Conservation (phyloP, 2,888 invertebrate genomes). For the Trimorus sp. region DNA sequence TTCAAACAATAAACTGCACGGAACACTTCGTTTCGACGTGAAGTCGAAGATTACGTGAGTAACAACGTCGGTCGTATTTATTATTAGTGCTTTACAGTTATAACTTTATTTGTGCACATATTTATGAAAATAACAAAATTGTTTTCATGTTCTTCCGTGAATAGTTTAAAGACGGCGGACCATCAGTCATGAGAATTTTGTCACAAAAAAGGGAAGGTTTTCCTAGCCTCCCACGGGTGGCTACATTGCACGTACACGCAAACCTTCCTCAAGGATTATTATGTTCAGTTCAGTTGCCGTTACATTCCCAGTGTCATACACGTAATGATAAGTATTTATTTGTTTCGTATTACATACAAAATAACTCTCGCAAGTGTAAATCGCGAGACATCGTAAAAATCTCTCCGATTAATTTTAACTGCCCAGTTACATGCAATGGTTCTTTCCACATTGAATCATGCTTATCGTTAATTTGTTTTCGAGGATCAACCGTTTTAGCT, state of each 20-base stretch:
- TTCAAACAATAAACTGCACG: neutral
- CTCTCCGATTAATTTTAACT: conserved; percentile 46
- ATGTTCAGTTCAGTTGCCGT: conserved; percentile 71
- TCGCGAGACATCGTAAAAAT: conserved; percentile 34
- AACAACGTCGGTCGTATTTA: conserved; percentile 16
- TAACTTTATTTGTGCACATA: conserved; percentile 41
- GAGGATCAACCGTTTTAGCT: conserved; percentile 21
- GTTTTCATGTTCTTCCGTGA: conserved; percentile 57
- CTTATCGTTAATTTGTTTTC: conserved; percentile 22
- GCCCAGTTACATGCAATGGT: conserved; percentile 39
- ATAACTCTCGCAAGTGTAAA: conserved; percentile 37
- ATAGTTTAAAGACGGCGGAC: conserved; percentile 57
- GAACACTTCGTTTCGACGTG: neutral
- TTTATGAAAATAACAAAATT: conserved; percentile 62
- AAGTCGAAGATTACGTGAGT: conserved; percentile 3
- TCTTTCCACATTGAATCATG: conserved; percentile 38
- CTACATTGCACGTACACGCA: conserved; percentile 74
- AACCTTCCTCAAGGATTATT: conserved; percentile 73
- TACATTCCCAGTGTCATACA: conserved; percentile 73
- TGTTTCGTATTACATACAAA: conserved; percentile 51
- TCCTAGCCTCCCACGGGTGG: conserved; percentile 77
- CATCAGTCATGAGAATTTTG: conserved; percentile 64
- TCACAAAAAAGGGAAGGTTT: conserved; percentile 74
- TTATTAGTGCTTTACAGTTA: conserved; percentile 54
- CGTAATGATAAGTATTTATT: conserved; percentile 63